Conservation (phyloP, 2,888 invertebrate genomes). For the Lepidonotus clava region DNA sequence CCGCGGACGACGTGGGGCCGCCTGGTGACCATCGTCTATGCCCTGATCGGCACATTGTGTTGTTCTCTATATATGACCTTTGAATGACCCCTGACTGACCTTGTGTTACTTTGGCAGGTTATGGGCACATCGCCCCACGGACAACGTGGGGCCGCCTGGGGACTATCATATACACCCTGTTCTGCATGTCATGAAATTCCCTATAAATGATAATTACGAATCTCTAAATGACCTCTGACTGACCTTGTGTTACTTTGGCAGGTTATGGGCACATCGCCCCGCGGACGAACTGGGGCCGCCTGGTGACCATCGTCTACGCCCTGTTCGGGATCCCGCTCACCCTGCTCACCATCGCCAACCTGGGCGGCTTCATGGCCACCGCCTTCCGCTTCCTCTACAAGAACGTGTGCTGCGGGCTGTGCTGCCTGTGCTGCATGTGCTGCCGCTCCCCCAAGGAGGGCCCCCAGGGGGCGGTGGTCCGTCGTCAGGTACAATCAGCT, state of each 20-base stretch:
- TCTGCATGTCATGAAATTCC: no score
- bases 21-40: constrained; percentile 78
- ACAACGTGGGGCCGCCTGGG: constrained; percentile 75
- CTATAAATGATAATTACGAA: no score
- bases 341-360: constrained; percentile 77
- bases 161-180: constrained; percentile 79
- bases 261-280: constrained; percentile 79
- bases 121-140: constrained; percentile 79
- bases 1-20: constrained; percentile 76
- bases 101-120: constrained; percentile 72
- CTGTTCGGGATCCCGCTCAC: constrained; percentile 79
- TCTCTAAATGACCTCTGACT: no score
- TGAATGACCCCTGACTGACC: no score
- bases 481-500: background rate
- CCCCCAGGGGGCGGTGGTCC: no score
- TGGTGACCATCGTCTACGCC: constrained; percentile 78
- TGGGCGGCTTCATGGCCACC: constrained; percentile 79
- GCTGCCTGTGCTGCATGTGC: constrained; percentile 62
- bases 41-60: no score
- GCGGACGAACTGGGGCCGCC: constrained; percentile 74
- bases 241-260: constrained; percentile 68
- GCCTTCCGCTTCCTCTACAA: constrained; percentile 83
- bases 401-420: constrained; percentile 77
- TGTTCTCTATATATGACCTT: no score
- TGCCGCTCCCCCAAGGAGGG: constrained; percentile 49